Base-by-base conservation (phyloP, 2,113 vertebrate species). In the Brachirus orientalis region DNA sequence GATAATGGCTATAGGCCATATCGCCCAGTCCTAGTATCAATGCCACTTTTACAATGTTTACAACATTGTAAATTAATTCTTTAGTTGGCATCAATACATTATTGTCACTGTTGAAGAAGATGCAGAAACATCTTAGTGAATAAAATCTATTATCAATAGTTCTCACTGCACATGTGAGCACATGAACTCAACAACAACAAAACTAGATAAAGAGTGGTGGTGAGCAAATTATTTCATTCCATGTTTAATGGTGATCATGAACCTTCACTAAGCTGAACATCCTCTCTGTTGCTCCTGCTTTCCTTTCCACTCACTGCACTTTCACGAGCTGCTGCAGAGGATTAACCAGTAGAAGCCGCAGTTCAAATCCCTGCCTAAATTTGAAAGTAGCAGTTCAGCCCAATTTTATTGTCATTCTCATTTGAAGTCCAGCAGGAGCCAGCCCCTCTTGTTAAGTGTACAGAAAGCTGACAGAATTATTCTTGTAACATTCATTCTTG, bases 401-500 rank as follows among this genome's bases (percentile, higher is more conserved):
- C 22, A 2, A 47, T 79, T 77, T 77, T 80, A 79, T 87, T 82
- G 85, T 86, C 78, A 54, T 47, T 65, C 48, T 60, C 22, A 57
- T 77, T 79, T 72, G 28, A 80, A 55, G n/a, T n/a, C n/a, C n/a
- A n/a, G n/a, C n/a, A n/a, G n/a, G n/a, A 64, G 47, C 66, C 59
- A 2, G 46, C 55, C 53, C 63, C 64, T 76, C 67, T 71, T 72
- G 79, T 80, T 82, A 81, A 81, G 70, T 60, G 52, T 54, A 67
- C 72, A 72, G 76, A 72, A 74, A 77, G 74, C 74, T 53, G 84
- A 84, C 80, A 75, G 80, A 71, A 87, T 80, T 75, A 74, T 61
- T 78, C 61, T 74, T 69, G 44, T 85, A 75, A 77, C 75, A 62
- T 56, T 10, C 72, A 86, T 88, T 85, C 77, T 73, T 88, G 79